Conservation (phyloP, 1,140 invertebrate genomes). For the Lordiphosa stackelbergi region DNA sequence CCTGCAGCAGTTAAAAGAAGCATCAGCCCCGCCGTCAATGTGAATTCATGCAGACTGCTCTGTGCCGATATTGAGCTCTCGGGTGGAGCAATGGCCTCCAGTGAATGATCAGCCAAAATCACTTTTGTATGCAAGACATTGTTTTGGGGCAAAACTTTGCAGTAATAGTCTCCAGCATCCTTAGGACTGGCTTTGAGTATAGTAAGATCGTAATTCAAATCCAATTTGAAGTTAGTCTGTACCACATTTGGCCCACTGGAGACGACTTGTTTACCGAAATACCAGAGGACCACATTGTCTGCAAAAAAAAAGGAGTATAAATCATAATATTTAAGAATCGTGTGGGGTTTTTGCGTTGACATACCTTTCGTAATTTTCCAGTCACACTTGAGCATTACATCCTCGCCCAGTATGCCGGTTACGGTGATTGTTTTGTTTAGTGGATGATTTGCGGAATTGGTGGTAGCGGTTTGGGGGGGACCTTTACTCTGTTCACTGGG, state of each 20-base stretch:
- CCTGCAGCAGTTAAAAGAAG: conserved; percentile 14
- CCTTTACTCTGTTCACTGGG: conserved; percentile 37
- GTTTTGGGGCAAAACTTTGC: conserved; percentile 27
- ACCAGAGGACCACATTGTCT: conserved; percentile 39
- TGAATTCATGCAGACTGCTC: conserved; percentile 24
- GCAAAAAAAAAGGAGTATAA: not conserved
- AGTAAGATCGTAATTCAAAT: conserved; percentile 47
- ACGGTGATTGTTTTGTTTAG: conserved; percentile 21
- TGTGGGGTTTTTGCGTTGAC: not conserved
- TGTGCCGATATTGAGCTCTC: conserved; percentile 51
- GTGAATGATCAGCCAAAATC: conserved; percentile 40
- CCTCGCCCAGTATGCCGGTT: conserved; percentile 40
- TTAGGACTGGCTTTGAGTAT: conserved; percentile 49
- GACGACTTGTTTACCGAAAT: conserved; percentile 17
- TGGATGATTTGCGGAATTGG: not conserved
- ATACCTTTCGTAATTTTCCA: conserved; percentile 24
- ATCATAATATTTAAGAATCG: too few species aligned
- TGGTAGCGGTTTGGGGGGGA: not conserved
- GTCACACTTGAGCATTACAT: conserved; percentile 43
- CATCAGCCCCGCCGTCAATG: conserved; percentile 5
- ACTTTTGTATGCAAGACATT: conserved; percentile 31
- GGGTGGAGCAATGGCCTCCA: conserved; percentile 47
- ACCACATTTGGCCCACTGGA: conserved; percentile 38
- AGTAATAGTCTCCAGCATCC: conserved; percentile 40
- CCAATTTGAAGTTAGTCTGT: conserved; percentile 43